These are phyloP conservation scores for Adelognathus sp. DNA, from an alignment of 2,888 invertebrate genomes.

Conservation along the genomic window DNA sequence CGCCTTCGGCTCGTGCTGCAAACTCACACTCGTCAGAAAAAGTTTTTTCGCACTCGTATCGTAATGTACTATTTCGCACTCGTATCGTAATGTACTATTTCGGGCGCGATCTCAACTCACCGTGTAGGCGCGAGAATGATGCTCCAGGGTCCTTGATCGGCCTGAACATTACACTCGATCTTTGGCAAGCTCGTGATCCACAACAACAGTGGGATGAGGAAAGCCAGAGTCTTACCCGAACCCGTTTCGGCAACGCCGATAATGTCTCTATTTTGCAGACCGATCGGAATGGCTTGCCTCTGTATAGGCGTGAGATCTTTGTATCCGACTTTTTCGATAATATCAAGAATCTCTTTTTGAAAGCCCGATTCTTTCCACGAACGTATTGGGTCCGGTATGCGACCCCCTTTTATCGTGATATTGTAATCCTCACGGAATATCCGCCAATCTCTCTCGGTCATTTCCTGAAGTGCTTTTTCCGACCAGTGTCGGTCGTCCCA, in stretches of 20 bases:
- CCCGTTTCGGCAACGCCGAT: conserved; percentile 99
- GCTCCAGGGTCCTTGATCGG: conserved; percentile 98
- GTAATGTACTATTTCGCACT: no score
- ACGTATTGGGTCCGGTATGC: conserved; percentile 97
- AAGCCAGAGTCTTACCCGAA: conserved; percentile 99
- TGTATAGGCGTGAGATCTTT: conserved; percentile 99
- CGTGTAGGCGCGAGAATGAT: conserved; percentile 99
- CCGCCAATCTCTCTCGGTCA: conserved; percentile 99
- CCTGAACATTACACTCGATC: conserved; percentile 94
- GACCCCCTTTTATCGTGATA: conserved; percentile 98
- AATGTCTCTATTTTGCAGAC: conserved; percentile 96
- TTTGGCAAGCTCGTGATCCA: conserved; percentile 99
- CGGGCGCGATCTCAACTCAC: no score
- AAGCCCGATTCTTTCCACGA: conserved; percentile 97
- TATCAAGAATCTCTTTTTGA: conserved; percentile 94
- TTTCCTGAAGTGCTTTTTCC: conserved; percentile 95
- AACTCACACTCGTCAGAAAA: no score
- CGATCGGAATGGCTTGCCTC: conserved; percentile 99
- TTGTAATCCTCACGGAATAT: conserved; percentile 99
- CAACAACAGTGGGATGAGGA: conserved; percentile 96
- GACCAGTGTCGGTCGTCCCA: conserved; percentile 99
- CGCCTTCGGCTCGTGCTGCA: no score
- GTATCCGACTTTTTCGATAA: conserved; percentile 97
- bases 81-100: no score
- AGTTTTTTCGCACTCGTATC: no score